phyloP scores from a whole-genome alignment of 2,888 invertebrate genomes.

The Drosophila paucipuncta region DNA sequence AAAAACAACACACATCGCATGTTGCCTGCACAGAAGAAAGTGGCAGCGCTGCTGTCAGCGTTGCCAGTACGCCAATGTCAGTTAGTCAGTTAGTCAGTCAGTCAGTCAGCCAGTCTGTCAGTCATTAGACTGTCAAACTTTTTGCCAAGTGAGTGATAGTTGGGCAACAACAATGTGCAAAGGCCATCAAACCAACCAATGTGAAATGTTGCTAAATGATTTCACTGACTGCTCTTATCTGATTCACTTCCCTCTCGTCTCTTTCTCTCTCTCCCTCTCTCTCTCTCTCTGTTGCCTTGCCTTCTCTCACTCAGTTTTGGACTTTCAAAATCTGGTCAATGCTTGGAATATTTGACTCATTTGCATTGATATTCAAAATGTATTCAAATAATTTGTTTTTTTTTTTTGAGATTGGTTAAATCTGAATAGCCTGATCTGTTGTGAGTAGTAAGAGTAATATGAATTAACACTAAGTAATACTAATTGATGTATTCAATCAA shows the following conservation, averaged over 20 bases:
- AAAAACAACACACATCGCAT: constrained; percentile 4
- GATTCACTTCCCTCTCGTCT: background rate
- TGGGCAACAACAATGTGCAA: constrained; percentile 18
- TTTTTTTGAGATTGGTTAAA: background rate
- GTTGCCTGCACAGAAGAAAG: constrained; percentile 40
- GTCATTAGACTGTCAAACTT: constrained; percentile 14
- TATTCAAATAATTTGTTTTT: background rate
- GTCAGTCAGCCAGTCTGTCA: constrained; percentile 23
- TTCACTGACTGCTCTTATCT: constrained; percentile 30
- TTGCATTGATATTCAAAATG: background rate
- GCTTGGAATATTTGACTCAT: background rate
- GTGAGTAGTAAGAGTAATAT: background rate
- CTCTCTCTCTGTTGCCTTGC: too few species aligned
- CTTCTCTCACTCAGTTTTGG: background rate
- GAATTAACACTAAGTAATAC: constrained; percentile 4
- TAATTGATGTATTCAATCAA: constrained; percentile 8
- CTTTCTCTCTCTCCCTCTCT: background rate
- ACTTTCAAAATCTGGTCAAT: background rate
- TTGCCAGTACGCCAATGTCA: constrained; percentile 10
- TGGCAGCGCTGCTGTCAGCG: constrained; percentile 22
- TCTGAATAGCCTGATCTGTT: background rate
- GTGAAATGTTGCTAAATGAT: constrained; percentile 47
- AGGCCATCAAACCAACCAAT: constrained; percentile 18
- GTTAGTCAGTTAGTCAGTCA: constrained; percentile 22
- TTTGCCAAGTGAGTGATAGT: constrained; percentile 9